Percentiles rank a stretch among this genome's conserved stretches.
Conservation (phyloP, 2,113 vertebrate species). For the Anhinga anhinga region DNA sequence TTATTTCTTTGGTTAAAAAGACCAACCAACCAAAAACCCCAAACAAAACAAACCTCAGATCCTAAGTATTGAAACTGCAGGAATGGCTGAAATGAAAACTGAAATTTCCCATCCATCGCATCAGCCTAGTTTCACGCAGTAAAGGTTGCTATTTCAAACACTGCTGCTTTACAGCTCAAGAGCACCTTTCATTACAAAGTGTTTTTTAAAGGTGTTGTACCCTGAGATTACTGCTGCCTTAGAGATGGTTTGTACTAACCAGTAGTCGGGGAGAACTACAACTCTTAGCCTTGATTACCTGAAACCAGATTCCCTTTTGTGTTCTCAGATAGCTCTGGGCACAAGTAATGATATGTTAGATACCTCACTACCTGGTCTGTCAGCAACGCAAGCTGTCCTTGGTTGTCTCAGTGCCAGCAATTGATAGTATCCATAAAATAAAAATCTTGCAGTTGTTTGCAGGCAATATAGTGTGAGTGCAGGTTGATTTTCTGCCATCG, state of each 20-base stretch:
- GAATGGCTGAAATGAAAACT: neutral
- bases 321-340: neutral
- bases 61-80: neutral
- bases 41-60: neutral
- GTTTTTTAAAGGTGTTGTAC: neutral
- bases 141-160: neutral
- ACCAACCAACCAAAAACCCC: neutral
- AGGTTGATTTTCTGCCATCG: neutral
- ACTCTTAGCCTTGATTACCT: constrained; percentile 11
- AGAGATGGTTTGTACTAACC: neutral
- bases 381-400: neutral
- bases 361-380: neutral
- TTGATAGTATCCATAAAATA: neutral
- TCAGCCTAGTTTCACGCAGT: neutral
- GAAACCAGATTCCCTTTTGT: neutral
- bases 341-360: neutral
- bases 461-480: neutral
- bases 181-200: constrained; percentile 20
- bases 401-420: neutral
- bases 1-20: neutral
- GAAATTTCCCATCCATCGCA: neutral
- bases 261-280: neutral
- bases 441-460: neutral
- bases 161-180: neutral
- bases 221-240: neutral